Evolutionary conservation across 1,140 invertebrate species (phyloP).

Genomic region (Oncopodura yosiiana): DNA sequence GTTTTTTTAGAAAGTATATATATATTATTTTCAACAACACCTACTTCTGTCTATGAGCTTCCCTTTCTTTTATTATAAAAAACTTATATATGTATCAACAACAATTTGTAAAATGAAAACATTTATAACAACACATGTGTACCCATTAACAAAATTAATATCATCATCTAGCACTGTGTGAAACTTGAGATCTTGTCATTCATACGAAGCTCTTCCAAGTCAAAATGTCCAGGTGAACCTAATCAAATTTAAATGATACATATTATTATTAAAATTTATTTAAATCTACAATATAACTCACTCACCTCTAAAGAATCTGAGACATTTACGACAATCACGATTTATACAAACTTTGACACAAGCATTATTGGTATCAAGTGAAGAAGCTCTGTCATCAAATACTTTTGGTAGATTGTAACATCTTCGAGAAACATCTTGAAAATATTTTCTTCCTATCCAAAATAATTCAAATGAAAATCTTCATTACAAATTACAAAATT

Average conservation of each 20-base stretch:
- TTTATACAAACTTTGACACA: conserved; percentile 19
- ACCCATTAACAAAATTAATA: no score
- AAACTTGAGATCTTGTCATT: conserved; percentile 24
- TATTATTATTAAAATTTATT: no score
- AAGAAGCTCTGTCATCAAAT: conserved; percentile 21
- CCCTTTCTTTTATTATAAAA: no score
- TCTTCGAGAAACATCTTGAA: conserved; percentile 17
- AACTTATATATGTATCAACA: no score
- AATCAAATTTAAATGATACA: no score
- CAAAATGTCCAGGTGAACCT: conserved; percentile 18
- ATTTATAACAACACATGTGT: no score
- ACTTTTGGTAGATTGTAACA: conserved; percentile 26
- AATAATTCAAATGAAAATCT: background rate
- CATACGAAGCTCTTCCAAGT: conserved; percentile 17
- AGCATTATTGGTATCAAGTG: conserved; percentile 15
- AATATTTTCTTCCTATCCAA: conserved; percentile 10
- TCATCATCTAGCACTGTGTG: conserved; percentile 20
- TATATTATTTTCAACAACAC: no score
- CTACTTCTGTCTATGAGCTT: no score
- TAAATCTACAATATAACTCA: no score
- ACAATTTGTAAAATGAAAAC: no score
- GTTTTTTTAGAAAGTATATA: no score
- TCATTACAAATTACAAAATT: background rate
- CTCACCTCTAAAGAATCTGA: no score
- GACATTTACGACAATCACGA: conserved; percentile 14